Base-by-base conservation (phyloP, 2,888 invertebrate species). In the Diaperis boleti region DNA sequence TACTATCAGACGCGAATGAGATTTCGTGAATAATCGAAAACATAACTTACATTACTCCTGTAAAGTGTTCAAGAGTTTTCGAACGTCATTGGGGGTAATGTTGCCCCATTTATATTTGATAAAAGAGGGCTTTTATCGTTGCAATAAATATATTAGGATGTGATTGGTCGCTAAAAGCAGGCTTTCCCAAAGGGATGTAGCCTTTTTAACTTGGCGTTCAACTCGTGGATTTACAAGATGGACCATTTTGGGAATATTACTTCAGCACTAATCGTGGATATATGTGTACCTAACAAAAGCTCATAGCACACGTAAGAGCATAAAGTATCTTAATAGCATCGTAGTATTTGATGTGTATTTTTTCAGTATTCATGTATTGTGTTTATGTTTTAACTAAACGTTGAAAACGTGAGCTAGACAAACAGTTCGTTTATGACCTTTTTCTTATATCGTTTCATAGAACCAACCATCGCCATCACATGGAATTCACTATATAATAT, bases 91-190 rank as follows among this genome's bases (percentile, higher is more conserved):
- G 20, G 13, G 54, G 65, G 66, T 70, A 69, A 69, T 68, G 68
- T 70, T 65, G 70, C 67, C 65, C 68, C 72, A 73, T 74, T 71
- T 70, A 74, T 74, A 73, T 73, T 74, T 74, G 71, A 74, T 74
- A 74, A 72, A 74, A 72, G 70, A 64, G 69, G 65, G 72, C 74
- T 75, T 74, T 72, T 74, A 68, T 67, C 65, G 64, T 66, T 62
- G 56, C 64, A 67, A 68, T 69, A 69, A 69, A 66, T 71, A 67
- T 73, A 74, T 76, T 76, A 74, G 70, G 72, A 72, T 69, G 62
- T 73, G 75, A 76, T 75, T 74, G 73, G 73, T 69, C 67, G 72
- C 73, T 76, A 76, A 75, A 75, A 75, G 76, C 76, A 67, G 64
- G 62, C 66, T 68, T 66, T 68, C 72, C 70, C 70, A 54, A 50